Base-by-base conservation (phyloP, 2,888 invertebrate genomes). In the Herminia tarsipennalis region DNA sequence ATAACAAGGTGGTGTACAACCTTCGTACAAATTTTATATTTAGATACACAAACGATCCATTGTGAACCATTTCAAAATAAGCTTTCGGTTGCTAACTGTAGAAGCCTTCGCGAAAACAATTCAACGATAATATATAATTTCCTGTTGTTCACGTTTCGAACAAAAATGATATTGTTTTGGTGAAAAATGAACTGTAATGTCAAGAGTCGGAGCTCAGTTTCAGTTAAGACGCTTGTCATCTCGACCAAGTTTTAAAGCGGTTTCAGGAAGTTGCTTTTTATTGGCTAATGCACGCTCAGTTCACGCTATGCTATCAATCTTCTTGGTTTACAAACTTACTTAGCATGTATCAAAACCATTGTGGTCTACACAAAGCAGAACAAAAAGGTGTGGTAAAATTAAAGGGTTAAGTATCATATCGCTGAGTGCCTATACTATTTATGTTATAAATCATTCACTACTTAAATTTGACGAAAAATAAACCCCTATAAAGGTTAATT, bases 51-150 rank as follows among this genome's bases (percentile, higher is more conserved):
- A 22, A 22, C 2, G 22, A 6, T 1, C 9, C 3, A n/a, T 6
- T n/a, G 4, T 27, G 29, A 16, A 25, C 13, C 13, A 21, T 27
- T 34, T 13, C 16, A 22, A 32, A 13, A 8, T 18, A 2, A 12
- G 30, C 10, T 39, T 33, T 34, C 32, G 16, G 16, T 20, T 32
- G 3, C 9, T 8, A 29, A 21, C 9, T 13, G 18, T 28, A 17
- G n/a, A 44, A 53, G 8, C 6, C n/a, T 12, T 29, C 8, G 13
- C 20, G 43, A 36, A 36, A 34, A 50, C 20, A 49, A 49, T 33
- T n/a, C 29, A 20, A 18, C 12, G 25, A 21, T n/a, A 38, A 45
- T 44, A 34, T 44, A 17, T 13, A 22, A 35, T 46, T 49, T 50
- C 21, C 41, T 36, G 35, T 44, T 46, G 13, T 32, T 25, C 18